Base-by-base conservation (phyloP, 2,888 invertebrate species). In the Eledone cirrhosa region DNA sequence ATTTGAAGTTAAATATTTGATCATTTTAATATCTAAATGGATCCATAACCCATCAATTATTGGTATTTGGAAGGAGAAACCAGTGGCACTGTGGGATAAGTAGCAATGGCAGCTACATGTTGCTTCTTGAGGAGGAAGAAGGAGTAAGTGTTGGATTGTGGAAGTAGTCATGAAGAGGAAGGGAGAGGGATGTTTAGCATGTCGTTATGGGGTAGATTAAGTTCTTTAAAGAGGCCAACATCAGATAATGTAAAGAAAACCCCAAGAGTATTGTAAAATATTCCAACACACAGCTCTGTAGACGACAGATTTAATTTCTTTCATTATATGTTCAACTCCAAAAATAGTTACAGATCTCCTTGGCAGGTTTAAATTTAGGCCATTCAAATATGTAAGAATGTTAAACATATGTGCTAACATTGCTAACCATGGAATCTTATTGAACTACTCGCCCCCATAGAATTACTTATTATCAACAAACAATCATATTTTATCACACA, bases 351-450 rank as follows among this genome's bases (percentile, higher is more conserved):
- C 11, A 11, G 67, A 31, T 67, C 22, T 29, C 4, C 67, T 33
- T 67, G 29, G 67, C 11, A 72, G 29, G 41, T 41, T 72, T 22
- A 33, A 8, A 31, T 31, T 33, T 24, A 67, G 29, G 13, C 33
- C 67, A 67, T 67, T 67, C 19, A 67, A 67, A 29, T 67, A 67
- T 19, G 72, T n/a, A 72, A 72, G 41, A 3, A 72, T 72, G 72
- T 67, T 33, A 22, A 31, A 31, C 33, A 72, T 41, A 31, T 31
- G 31, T 33, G 31, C 31, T n/a, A 72, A 29, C 29, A 41, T 72
- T 7, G 72, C 31, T n/a, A 72, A 22, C 72, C 72, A 72, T 7
- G 72, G 19, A 41, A 72, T 31, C 13, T 33, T 33, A 7, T 29
- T 41, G 29, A 72, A 72, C 72, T 31, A 72, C 24, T 72, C 31